Base-by-base conservation (phyloP, 2,888 invertebrate genomes). In the Eugnorisma glareosa region DNA sequence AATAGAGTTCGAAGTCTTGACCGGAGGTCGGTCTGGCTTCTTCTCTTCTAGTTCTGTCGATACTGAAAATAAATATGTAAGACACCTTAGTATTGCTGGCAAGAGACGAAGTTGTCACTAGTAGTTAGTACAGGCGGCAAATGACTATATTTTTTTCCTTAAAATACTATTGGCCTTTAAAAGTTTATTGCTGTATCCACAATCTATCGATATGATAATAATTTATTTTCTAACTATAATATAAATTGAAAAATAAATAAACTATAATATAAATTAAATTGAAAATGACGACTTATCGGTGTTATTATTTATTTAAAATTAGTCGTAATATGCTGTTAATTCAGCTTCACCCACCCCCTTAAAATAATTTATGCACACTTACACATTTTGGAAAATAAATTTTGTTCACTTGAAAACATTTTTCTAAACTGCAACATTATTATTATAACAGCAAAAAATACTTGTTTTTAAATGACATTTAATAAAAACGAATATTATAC, bases 11-110 rank as follows among this genome's bases (percentile, higher is more conserved):
- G 91, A 87, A 59, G 94, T 86, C 86, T 96, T 96, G 15, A 92
- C 86, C 13, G 96, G 94, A 31, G 97, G 97, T 79, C 96, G 93
- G 15, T 97, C 97, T 0, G 96, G 95, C 82, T 95, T 97, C 89
- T 95, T 96, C 77, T 96, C 96, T 67, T 96, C 96, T 13, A 93
- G 84, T 59, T 96, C 95, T 75, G 94, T 90, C 51, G 93, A 89
- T 82, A 94, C 96, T 96, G 93, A 7, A 92, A 86, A 66, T n/a
- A 69, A 82, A 81, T 73, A 7, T 15, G 37, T 21, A 8, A 28
- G 21, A 28, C 31, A 31, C 6, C 3, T 81, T 57, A 79, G 57
- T 72, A 57, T 48, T 63, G 31, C 10, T 75, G 61, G 13, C 13
- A n/a, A 63, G 4, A 59, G 37, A 68, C 51, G 13, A n/a, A n/a